Evolutionary conservation across 2,797 vertebrate species (phyloP), one percentile per base, ranked within the genome.

Genomic region (Crocidura indochinensis): DNA sequence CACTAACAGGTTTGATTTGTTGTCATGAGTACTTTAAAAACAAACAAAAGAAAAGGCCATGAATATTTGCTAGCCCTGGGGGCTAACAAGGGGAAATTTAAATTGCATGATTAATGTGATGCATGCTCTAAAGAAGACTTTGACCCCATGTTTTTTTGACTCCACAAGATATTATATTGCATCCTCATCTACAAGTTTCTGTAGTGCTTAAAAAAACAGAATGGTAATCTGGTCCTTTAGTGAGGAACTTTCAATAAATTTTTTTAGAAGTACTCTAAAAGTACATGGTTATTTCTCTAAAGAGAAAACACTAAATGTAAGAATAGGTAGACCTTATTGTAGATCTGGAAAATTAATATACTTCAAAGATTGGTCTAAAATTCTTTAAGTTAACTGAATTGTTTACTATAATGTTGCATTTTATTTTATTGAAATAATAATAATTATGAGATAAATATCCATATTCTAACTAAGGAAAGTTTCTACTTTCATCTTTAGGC

Each of bases 1-100:
- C 83, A 95, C 93, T 97, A 97, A 95, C 49, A 94, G 87, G 79
- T 93, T 84, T 71, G 92, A 88, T 62, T 84, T 95, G 69, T 49
- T 96, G 74, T 76, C 49, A 8, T 84, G 88, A 90, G 17, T 84
- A 92, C 81, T 93, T 93, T 64, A 88, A 92, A 88, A 81, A 5
- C 56, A 88, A 92, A 74, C 46, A 27, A 91, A 90, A 86, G 31
- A 84, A 94, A 93, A 19, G 75, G 2, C 24, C 5, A 22, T 44
- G 73, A 47, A 49, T 15, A 6, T 87, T 90, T 64, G 76, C 4
- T 12, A 14, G 64, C 84, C n/a, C 49, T 8, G 11, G 53, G 0
- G 0, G 62, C 20, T 73, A 44, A 10, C 20, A 22, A 44, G 91
- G 53, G 49, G 27, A 84, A 80, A 87, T 92, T 82, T 81, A 94